These are phyloP conservation scores for Sesia bembeciformis DNA, from an alignment of 2,888 invertebrate genomes.

Conservation along the genomic window DNA sequence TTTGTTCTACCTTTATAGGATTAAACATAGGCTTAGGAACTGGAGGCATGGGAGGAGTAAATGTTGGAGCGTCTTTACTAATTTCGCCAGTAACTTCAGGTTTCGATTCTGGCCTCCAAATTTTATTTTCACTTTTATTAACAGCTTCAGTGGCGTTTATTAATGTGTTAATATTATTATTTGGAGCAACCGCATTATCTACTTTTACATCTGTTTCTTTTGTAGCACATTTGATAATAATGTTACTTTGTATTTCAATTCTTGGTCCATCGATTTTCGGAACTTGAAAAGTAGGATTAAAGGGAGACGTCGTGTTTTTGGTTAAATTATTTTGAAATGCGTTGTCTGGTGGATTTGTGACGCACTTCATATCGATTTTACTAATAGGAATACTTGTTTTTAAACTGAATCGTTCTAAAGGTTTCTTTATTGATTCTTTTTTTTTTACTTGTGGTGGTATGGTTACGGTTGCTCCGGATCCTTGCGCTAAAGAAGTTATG, in stretches of 20 bases:
- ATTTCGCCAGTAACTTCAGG: conserved; percentile 23
- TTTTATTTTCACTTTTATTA: conserved; percentile 41
- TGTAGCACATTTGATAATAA: conserved; percentile 48
- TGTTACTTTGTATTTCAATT: conserved; percentile 61
- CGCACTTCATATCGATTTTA: conserved; percentile 63
- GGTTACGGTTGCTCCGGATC: conserved; percentile 42
- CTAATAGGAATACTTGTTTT: conserved; percentile 69
- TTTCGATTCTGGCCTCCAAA: conserved; percentile 39
- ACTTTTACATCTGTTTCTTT: conserved; percentile 23
- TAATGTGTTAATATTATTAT: conserved; percentile 39
- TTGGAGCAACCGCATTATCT: conserved; percentile 8
- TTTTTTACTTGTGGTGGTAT: conserved; percentile 22
- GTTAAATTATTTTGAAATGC: conserved; percentile 20
- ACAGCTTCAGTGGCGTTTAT: conserved; percentile 54
- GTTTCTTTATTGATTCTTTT: conserved; percentile 47
- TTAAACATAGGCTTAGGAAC: conserved; percentile 31
- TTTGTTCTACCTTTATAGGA: conserved; percentile 38
- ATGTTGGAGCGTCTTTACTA: conserved; percentile 19
- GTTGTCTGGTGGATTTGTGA: conserved; percentile 33
- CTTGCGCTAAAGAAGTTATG: conserved; percentile 44
- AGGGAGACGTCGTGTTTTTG: conserved; percentile 21
- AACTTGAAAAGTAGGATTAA: conserved; percentile 29
- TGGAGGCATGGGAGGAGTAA: conserved; percentile 12
- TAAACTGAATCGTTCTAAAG: conserved; percentile 50
- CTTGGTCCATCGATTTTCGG: conserved; percentile 24